Conservation (phyloP, 53 echinoderm and acorn worm genomes). For the Crossaster papposus region DNA sequence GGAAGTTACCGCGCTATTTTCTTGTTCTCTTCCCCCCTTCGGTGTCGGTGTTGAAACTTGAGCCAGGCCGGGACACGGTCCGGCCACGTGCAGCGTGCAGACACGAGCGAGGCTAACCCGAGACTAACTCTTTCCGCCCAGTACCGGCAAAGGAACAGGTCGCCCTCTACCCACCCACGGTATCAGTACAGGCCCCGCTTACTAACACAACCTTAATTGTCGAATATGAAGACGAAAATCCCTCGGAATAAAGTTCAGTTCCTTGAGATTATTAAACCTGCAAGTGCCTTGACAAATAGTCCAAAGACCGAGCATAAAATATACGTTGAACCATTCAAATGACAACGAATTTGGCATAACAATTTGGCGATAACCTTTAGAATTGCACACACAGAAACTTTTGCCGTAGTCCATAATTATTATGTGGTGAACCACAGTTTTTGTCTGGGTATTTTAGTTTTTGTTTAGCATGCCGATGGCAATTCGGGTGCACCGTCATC, state of each 20-base stretch:
- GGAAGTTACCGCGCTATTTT: neutral
- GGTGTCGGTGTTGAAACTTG: slow-evolving; percentile 31
- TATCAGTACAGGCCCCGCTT: too few relatives aligned
- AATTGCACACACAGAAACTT: neutral
- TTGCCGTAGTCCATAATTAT: neutral
- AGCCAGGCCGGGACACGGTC: slow-evolving; percentile 44
- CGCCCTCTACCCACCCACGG: slow-evolving; percentile 46
- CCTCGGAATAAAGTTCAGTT: too few relatives aligned
- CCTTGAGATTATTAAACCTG: too few relatives aligned
- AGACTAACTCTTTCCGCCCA: slow-evolving; percentile 28
- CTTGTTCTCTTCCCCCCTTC: neutral
- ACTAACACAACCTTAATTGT: too few relatives aligned
- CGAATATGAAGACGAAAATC: too few relatives aligned
- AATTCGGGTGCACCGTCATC: neutral
- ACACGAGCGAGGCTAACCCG: slow-evolving; percentile 10
- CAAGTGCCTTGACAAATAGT: too few relatives aligned
- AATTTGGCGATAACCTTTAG: neutral
- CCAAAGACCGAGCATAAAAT: too few relatives aligned
- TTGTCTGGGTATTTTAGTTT: neutral
- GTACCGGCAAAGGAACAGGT: slow-evolving; percentile 40
- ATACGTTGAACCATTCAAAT: too few relatives aligned
- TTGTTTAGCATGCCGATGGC: neutral
- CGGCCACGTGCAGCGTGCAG: slow-evolving; percentile 26
- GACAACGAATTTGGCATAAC: too few relatives aligned
- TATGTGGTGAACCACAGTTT: neutral